Percentiles rank a stretch among this genome's conserved stretches.
Evolutionary conservation across 1,140 invertebrate species (phyloP).

Genomic region (Pseudomyrmex pallidus): DNA sequence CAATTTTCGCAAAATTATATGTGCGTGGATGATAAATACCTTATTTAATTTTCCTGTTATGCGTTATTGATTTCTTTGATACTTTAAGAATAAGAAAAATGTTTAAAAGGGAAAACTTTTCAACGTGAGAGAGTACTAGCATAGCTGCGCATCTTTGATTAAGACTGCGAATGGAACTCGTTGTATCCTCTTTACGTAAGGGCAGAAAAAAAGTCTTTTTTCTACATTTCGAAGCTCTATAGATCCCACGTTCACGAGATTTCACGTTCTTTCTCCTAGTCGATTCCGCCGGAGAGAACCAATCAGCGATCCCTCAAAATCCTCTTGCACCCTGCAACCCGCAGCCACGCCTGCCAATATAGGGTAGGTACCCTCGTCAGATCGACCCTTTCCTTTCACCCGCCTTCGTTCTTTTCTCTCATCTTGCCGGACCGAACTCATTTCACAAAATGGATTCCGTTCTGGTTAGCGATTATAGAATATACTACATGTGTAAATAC

Average conservation of each 20-base stretch:
- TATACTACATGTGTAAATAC: background rate
- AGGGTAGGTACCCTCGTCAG: constrained; percentile 79
- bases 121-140: constrained; percentile 62
- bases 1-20: no score
- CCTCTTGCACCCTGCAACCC: constrained; percentile 78
- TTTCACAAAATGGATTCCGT: constrained; percentile 83
- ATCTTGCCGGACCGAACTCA: constrained; percentile 77
- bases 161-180: constrained; percentile 66
- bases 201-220: constrained; percentile 47
- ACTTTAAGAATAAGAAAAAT: no score
- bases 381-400: constrained; percentile 80
- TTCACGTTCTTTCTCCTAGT: constrained; percentile 60
- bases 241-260: constrained; percentile 54
- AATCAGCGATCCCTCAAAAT: constrained; percentile 81
- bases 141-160: constrained; percentile 83
- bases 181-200: background rate
- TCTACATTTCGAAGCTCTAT: constrained; percentile 56
- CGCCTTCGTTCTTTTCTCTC: constrained; percentile 72
- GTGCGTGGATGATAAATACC: no score
- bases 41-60: no score
- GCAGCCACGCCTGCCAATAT: constrained; percentile 85
- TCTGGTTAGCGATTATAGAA: background rate
- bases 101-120: no score
- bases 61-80: no score
- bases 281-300: constrained; percentile 76